These are phyloP conservation scores for Gulo gulo DNA, from an alignment of 2,113 vertebrate species.

Conservation along the genomic window DNA sequence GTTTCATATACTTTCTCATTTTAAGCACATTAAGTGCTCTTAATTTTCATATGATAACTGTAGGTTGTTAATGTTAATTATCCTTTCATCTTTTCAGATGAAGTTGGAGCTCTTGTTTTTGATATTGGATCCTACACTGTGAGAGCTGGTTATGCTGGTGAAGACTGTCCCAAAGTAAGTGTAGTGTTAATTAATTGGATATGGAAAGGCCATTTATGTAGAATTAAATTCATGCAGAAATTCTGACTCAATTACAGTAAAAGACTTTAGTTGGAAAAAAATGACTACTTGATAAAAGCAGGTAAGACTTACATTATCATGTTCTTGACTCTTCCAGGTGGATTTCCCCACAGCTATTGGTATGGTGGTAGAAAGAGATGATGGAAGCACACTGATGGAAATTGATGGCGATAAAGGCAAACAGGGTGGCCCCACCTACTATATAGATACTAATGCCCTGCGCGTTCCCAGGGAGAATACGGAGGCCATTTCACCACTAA, in stretches of 20 bases:
- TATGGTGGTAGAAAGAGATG: conserved; percentile 94
- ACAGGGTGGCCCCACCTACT: conserved; percentile 94
- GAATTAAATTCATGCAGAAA: not conserved
- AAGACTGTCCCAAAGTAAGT: conserved; percentile 98
- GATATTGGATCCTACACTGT: conserved; percentile 99
- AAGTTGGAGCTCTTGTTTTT: conserved; percentile 98
- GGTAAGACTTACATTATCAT: not conserved
- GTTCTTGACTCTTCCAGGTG: conserved; percentile 85
- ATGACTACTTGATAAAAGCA: not conserved
- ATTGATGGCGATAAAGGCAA: conserved; percentile 97
- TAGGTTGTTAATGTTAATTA: not conserved
- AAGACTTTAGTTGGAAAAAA: not conserved
- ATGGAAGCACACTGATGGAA: conserved; percentile 96
- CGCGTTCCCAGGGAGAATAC: conserved; percentile 96
- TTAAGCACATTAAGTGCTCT: not conserved
- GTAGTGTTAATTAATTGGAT: not conserved
- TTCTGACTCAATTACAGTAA: not conserved
- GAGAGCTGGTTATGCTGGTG: conserved; percentile 97
- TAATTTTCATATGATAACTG: not conserved
- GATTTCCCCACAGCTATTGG: conserved; percentile 99
- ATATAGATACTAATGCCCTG: conserved; percentile 97
- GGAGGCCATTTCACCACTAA: conserved; percentile 98
- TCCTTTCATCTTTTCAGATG: conserved; percentile 87
- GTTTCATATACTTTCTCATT: conserved; percentile 5
- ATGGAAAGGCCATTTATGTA: not conserved